phyloP scores from a whole-genome alignment of 2,888 invertebrate species.

The Noctua fimbriata region DNA sequence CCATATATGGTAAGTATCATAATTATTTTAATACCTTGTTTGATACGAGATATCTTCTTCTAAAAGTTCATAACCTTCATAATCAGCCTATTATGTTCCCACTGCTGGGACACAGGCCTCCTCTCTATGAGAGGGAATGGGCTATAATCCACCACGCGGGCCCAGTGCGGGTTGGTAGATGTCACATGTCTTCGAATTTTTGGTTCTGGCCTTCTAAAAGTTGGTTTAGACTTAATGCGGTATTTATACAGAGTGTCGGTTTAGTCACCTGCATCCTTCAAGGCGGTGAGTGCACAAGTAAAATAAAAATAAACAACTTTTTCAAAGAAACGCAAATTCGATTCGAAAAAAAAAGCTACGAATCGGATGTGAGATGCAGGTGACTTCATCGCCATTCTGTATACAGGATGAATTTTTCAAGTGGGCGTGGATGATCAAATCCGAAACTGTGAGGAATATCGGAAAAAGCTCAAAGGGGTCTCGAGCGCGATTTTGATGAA shows the following conservation, averaged over 20 bases:
- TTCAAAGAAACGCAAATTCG: neutral
- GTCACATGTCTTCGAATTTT: too few relatives aligned
- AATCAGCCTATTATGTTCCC: too few relatives aligned
- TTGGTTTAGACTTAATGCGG: neutral
- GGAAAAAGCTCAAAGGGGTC: too few relatives aligned
- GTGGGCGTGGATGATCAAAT: too few relatives aligned
- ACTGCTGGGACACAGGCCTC: too few relatives aligned
- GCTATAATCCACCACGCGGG: too few relatives aligned
- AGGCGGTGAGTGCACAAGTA: neutral
- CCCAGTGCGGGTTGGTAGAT: too few relatives aligned
- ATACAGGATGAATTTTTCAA: too few relatives aligned
- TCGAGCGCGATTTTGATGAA: too few relatives aligned
- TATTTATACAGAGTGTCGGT: neutral
- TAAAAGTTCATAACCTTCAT: too few relatives aligned
- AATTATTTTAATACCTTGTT: neutral
- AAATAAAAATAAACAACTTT: neutral
- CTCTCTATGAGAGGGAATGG: too few relatives aligned
- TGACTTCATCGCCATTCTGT: neutral
- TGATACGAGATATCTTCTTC: neutral
- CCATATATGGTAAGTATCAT: conserved; percentile 14
- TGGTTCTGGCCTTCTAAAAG: neutral
- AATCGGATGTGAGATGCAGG: neutral
- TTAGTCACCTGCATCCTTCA: neutral
- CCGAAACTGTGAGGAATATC: too few relatives aligned
- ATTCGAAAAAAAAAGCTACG: neutral